Conservation (phyloP, 2,888 invertebrate genomes). For the Spialia ferax region DNA sequence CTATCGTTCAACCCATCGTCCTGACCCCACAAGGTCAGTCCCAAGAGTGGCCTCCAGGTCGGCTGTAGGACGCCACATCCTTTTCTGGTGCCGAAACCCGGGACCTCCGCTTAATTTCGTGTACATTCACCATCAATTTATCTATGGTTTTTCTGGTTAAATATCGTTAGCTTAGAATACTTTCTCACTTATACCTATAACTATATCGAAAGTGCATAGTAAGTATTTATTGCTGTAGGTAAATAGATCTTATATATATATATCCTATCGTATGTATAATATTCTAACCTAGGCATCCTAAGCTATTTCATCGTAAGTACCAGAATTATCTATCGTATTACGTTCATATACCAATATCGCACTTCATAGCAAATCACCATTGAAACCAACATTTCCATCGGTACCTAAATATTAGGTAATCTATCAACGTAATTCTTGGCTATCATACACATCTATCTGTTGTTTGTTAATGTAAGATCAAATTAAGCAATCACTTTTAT, state of each 20-base stretch:
- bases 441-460: not conserved
- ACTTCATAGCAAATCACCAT: too few relatives aligned
- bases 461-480: not conserved
- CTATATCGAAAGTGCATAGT: not conserved
- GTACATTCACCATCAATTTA: slow-evolving; percentile 6
- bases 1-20: not conserved
- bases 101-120: not conserved
- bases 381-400: not conserved
- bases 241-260: not conserved
- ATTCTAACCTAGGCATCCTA: not conserved
- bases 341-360: too few relatives aligned
- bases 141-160: slow-evolving; percentile 3
- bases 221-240: too few relatives aligned
- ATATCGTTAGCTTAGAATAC: not conserved
- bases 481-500: not conserved
- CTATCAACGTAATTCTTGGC: not conserved
- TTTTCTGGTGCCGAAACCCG: slow-evolving; percentile 13
- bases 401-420: too few relatives aligned
- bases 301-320: not conserved
- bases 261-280: too few relatives aligned
- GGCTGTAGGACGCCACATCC: not conserved
- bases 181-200: not conserved
- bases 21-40: not conserved
- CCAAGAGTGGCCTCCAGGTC: slow-evolving; percentile 1
- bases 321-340: not conserved